phyloP scores from a whole-genome alignment of 1,140 invertebrate species.

The Drosophila obscura region DNA sequence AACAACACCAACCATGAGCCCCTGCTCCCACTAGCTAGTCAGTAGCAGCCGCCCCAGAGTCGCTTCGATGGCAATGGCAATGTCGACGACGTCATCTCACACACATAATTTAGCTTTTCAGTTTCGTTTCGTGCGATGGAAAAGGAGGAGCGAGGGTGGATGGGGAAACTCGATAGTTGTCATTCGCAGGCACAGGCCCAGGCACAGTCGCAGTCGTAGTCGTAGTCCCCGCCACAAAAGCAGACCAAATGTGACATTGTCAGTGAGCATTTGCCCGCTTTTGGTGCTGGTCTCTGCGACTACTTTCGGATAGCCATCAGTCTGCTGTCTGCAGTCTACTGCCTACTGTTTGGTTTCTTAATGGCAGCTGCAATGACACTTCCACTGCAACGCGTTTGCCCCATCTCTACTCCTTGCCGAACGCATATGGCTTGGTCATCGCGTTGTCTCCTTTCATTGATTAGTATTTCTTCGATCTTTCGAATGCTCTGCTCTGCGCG shows the following conservation, averaged over 20 bases:
- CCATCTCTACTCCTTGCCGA: constrained; percentile 28
- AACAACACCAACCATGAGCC: constrained; percentile 21
- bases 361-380: not conserved
- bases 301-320: not conserved
- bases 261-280: constrained; percentile 50
- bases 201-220: not conserved
- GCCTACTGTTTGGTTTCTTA: too few relatives aligned
- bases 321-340: too few relatives aligned
- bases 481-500: constrained; percentile 49
- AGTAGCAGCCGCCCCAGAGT: constrained; percentile 18
- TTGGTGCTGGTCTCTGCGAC: constrained; percentile 9
- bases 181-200: constrained; percentile 24
- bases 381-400: not conserved
- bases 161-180: constrained; percentile 43
- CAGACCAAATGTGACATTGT: constrained; percentile 28
- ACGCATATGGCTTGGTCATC: constrained; percentile 38
- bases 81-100: constrained; percentile 57
- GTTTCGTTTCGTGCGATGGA: constrained; percentile 39
- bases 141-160: not conserved
- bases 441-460: constrained; percentile 53
- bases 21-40: too few relatives aligned
- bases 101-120: constrained; percentile 67
- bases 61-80: constrained; percentile 28
- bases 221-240: too few relatives aligned
- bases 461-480: constrained; percentile 51